Percentiles rank a stretch among this genome's conserved stretches.
Evolutionary conservation across 2,888 invertebrate species (phyloP).

Genomic region (Cerastis leucographa): DNA sequence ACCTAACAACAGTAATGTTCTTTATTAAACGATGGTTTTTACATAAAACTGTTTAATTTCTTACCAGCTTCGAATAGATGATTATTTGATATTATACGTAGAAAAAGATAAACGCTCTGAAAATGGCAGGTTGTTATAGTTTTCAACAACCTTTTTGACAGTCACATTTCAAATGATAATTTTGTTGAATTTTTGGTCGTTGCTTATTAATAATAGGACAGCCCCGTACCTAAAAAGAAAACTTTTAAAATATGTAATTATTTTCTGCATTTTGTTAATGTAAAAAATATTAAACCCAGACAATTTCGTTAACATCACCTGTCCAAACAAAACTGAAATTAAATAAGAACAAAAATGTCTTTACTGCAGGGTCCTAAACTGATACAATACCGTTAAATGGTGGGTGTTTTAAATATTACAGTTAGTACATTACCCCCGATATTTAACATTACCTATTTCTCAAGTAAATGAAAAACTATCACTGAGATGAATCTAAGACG

Average conservation of each 20-base stretch:
- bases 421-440: background rate
- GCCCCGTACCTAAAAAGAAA: background rate
- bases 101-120: background rate
- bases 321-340: background rate
- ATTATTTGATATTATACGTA: too few species aligned
- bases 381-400: background rate
- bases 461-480: slow-evolving; percentile 24
- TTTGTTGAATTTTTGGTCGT: background rate
- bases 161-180: background rate
- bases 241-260: background rate
- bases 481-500: slow-evolving; percentile 44
- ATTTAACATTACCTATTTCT: slow-evolving; percentile 13
- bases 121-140: background rate
- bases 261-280: background rate
- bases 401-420: slow-evolving; percentile 6
- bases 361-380: background rate
- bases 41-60: background rate
- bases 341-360: background rate
- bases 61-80: background rate
- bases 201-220: background rate
- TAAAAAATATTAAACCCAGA: background rate
- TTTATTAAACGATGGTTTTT: slow-evolving; percentile 13
- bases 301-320: background rate
- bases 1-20: background rate
- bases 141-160: background rate